A percentile compares a stretch with the other conserved stretches of the same genome.
Conservation (phyloP, 2,888 invertebrate genomes). For the Diadegma fenestrale region DNA sequence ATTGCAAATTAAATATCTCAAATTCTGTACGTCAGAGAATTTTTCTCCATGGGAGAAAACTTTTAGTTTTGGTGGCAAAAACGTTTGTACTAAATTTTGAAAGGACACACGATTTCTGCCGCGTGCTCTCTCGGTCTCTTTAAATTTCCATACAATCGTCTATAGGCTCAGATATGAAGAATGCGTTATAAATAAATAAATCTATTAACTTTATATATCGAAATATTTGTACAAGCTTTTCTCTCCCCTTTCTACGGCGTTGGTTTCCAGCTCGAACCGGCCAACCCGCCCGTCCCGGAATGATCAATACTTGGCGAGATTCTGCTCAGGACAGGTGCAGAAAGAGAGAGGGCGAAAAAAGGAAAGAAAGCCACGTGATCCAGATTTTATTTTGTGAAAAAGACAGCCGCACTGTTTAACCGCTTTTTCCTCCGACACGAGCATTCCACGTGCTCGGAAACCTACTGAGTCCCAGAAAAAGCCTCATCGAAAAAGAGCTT, state of each 20-base stretch:
- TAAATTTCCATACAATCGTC: not conserved
- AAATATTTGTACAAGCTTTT: conserved; percentile 18
- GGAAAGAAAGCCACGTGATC: conserved; percentile 41
- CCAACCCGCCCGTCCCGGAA: conserved; percentile 73
- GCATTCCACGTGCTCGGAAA: conserved; percentile 2
- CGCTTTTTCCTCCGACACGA: conserved; percentile 46
- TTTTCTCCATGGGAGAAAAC: too few species aligned
- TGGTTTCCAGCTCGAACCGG: conserved; percentile 57
- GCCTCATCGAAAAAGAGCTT: not conserved
- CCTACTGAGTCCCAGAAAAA: not conserved
- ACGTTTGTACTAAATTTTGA: too few species aligned
- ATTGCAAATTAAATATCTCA: too few species aligned
- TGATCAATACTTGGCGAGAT: conserved; percentile 80
- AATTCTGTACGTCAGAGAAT: too few species aligned
- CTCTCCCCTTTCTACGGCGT: conserved; percentile 43
- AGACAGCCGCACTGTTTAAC: conserved; percentile 51
- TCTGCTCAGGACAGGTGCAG: conserved; percentile 77
- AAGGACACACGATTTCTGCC: not conserved
- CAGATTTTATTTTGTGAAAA: conserved; percentile 65
- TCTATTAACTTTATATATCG: not conserved
- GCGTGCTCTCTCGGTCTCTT: not conserved
- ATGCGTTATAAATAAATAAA: conserved; percentile 8
- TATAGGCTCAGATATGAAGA: not conserved
- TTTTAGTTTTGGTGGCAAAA: too few species aligned
- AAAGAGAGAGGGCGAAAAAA: conserved; percentile 34